These are phyloP conservation scores for Prionailurus bengalensis DNA, from an alignment of 2,113 vertebrate species.

Conservation along the genomic window DNA sequence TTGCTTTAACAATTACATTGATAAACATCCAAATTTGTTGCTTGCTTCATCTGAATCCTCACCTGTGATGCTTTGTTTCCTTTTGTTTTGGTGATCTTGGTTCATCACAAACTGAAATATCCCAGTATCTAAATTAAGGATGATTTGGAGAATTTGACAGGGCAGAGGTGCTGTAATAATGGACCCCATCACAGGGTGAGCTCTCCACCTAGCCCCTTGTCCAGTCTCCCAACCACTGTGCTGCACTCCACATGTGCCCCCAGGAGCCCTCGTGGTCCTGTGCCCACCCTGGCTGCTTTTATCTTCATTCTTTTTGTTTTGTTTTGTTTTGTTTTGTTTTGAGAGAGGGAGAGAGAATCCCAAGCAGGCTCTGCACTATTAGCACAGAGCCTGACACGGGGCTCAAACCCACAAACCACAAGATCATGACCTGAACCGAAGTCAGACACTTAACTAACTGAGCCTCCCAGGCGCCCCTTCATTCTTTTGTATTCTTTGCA, in stretches of 20 bases:
- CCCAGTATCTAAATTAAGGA: background rate
- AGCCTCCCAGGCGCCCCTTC: background rate
- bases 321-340: too few relatives aligned
- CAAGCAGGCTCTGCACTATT: too few relatives aligned
- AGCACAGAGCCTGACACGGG: too few relatives aligned
- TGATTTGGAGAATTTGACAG: background rate
- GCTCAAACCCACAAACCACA: too few relatives aligned
- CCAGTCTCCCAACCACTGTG: background rate
- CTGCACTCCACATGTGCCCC: too few relatives aligned
- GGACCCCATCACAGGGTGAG: background rate
- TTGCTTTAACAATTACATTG: background rate
- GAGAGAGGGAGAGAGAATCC: too few relatives aligned
- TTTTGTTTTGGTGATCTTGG: background rate
- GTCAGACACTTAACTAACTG: too few relatives aligned
- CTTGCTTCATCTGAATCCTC: background rate
- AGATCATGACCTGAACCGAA: too few relatives aligned
- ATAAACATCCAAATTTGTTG: background rate
- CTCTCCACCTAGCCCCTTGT: rapidly evolving
- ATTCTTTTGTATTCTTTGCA: background rate
- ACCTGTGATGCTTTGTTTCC: background rate
- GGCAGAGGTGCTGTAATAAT: background rate
- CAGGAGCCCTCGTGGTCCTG: background rate
- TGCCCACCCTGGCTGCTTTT: background rate
- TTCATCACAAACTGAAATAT: background rate
- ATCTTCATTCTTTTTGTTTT: background rate